Evolutionary conservation across 2,113 vertebrate genomes (phyloP), one percentile per base, ranked within the genome.

Genomic region (Clinocottus analis): DNA sequence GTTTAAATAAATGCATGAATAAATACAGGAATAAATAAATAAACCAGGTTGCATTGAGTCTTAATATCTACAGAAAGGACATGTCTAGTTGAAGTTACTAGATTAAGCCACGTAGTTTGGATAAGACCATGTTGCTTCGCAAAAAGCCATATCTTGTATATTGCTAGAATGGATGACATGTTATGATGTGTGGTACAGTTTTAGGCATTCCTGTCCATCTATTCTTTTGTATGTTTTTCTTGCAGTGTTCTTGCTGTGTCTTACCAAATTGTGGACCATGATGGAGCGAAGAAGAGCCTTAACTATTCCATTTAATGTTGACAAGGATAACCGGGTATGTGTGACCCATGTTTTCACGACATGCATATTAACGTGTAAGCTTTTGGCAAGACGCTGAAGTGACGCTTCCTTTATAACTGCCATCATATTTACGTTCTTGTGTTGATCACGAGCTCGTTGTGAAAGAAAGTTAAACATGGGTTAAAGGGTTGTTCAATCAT

Each of bases 211-310:
- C 2, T 23, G 70, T 13, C 2, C 31, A 47, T 2, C 12, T 45
- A 2, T 75, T 4, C 17, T 45, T 8, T 19, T 49, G 19, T 67
- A 0, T 74, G 3, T 67, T 37, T 65, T 37, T 81, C 47, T 81
- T 82, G 7, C 62, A 89, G 87, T 29, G 51, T 78, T 75, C 23
- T 59, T 53, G 65, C 59, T 76, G 84, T 84, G 68, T 63, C 88
- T 81, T 84, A 60, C 35, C n/a, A 13, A 25, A n/a, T 7, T 11
- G 7, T 65, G 21, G 70, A 76, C 43, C 19, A 84, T 90, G 77
- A 90, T 93, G 91, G 91, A 93, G 60, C 86, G 35, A 67, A 89
- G 79, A 63, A 93, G 74, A 86, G 92, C 90, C 75, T 87, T 93
- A 80, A 93, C 86, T 56, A 70, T 94, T 62, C 87, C 91, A 7